Evolutionary conservation across 64 coral and sea anemone genomes (phyloP).

Genomic region (Orbicella faveolata): DNA sequence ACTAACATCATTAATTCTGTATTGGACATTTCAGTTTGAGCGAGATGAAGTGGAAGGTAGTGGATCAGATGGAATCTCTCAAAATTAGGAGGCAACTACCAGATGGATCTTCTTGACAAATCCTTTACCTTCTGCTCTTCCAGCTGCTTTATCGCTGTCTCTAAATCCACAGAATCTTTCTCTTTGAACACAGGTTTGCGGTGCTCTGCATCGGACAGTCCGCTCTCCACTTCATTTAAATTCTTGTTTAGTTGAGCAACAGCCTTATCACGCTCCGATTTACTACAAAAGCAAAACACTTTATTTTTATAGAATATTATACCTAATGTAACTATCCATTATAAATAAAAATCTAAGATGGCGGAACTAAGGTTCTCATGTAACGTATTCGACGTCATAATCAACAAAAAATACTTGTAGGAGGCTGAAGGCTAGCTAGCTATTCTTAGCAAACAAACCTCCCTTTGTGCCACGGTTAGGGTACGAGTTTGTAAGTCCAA

Average conservation of each 20-base stretch:
- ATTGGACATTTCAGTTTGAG: no score
- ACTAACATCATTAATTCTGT: no score
- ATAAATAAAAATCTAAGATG: not conserved
- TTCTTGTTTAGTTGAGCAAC: constrained; percentile 20
- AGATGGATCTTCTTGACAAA: no score
- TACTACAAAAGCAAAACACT: constrained; percentile 12
- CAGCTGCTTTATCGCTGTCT: constrained; percentile 15
- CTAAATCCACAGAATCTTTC: constrained; percentile 42
- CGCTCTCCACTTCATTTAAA: constrained; percentile 50
- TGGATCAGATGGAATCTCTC: no score
- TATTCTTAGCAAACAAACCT: no score
- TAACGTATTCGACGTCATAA: no score
- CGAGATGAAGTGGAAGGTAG: no score
- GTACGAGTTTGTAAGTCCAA: no score
- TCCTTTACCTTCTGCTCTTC: constrained; percentile 26
- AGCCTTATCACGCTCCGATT: constrained; percentile 37
- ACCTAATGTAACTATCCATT: not conserved
- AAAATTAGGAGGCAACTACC: no score
- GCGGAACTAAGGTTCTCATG: not conserved
- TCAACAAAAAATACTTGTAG: no score
- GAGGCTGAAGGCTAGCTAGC: no score
- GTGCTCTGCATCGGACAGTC: constrained; percentile 26
- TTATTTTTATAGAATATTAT: not conserved
- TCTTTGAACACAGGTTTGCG: constrained; percentile 28
- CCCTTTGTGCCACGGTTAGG: no score